Conservation (phyloP, 2,888 invertebrate genomes). For the Sminthurinus aureus region DNA sequence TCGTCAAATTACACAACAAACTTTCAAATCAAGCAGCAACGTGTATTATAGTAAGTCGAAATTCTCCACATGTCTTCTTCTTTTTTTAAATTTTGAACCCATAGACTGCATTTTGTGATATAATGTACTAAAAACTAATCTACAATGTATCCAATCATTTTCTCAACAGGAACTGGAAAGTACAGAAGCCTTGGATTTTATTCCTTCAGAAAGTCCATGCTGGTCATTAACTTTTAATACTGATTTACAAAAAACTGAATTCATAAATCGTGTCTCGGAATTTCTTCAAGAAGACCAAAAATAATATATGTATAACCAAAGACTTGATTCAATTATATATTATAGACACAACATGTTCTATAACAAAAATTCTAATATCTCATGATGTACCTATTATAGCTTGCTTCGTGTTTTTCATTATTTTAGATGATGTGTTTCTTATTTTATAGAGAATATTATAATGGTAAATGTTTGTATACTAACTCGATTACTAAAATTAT, state of each 20-base stretch:
- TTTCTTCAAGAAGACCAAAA: background rate
- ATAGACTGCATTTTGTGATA: background rate
- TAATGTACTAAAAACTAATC: background rate
- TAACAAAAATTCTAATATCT: too few species aligned
- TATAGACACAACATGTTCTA: too few species aligned
- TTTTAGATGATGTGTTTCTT: too few species aligned
- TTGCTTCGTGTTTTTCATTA: too few species aligned
- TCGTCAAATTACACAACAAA: slow-evolving; percentile 19
- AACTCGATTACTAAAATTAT: too few species aligned
- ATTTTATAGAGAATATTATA: too few species aligned
- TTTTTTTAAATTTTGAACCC: background rate
- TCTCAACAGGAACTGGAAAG: slow-evolving; percentile 28
- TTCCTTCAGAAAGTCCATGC: slow-evolving; percentile 26
- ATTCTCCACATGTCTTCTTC: background rate
- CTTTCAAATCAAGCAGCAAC: slow-evolving; percentile 14
- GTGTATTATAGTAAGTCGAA: slow-evolving; percentile 11
- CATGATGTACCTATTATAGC: too few species aligned
- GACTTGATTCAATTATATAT: too few species aligned
- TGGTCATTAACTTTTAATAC: slow-evolving; percentile 30
- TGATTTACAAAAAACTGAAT: slow-evolving; percentile 7
- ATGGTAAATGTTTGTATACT: too few species aligned
- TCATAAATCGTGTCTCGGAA: background rate
- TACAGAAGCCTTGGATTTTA: slow-evolving; percentile 35
- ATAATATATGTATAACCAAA: background rate
- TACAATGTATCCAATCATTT: background rate